Conservation (phyloP, 2,113 vertebrate species). For the Zapornia atra region DNA sequence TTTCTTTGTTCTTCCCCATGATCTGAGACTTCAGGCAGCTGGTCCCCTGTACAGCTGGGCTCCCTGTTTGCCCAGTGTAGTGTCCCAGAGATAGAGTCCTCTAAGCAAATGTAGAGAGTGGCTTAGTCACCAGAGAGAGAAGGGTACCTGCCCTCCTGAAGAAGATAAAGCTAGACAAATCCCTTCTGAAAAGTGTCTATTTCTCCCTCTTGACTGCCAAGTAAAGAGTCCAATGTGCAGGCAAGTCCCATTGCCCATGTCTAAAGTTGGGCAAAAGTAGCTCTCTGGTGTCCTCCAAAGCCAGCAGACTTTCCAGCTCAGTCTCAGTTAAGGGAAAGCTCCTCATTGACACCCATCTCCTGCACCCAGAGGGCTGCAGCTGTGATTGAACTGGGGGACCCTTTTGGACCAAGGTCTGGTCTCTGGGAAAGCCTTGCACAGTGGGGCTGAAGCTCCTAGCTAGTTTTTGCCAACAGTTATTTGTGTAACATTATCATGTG, state of each 20-base stretch:
- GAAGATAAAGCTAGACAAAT: background rate
- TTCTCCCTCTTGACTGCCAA: background rate
- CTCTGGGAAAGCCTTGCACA: background rate
- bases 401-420: background rate
- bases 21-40: background rate
- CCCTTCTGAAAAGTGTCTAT: background rate
- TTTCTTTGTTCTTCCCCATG: background rate
- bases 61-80: background rate
- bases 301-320: background rate
- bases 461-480: background rate
- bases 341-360: background rate
- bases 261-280: background rate
- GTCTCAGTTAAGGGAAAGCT: background rate
- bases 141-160: background rate
- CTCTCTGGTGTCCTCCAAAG: background rate
- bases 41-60: background rate
- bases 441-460: rapidly evolving
- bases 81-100: background rate
- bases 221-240: background rate
- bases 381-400: background rate
- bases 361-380: background rate
- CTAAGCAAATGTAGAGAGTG: rapidly evolving
- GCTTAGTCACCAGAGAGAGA: background rate
- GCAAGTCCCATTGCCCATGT: background rate
- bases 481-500: background rate